Conservation (phyloP, 2,888 invertebrate species). For the Melipona beecheii region DNA sequence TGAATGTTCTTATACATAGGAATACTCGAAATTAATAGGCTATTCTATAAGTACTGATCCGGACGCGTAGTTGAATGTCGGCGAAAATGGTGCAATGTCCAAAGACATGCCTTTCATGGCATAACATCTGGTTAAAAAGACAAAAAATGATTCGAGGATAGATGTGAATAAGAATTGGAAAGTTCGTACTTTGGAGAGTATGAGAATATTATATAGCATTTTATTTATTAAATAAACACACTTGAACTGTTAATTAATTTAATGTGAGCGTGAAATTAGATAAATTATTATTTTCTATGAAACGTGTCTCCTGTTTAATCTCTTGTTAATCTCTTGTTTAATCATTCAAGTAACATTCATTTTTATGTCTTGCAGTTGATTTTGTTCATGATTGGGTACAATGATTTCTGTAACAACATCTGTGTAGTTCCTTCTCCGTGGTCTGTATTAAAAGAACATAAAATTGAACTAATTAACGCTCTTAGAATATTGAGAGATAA, state of each 20-base stretch:
- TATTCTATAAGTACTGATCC: conserved; percentile 85
- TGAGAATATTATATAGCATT: neutral
- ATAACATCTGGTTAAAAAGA: conserved; percentile 85
- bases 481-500: conserved; percentile 86
- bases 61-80: conserved; percentile 86
- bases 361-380: conserved; percentile 84
- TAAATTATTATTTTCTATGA: neutral
- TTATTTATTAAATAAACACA: neutral
- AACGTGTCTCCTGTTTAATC: neutral
- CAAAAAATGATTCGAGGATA: conserved; percentile 85
- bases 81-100: conserved; percentile 87
- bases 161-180: conserved; percentile 87
- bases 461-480: conserved; percentile 84
- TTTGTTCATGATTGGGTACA: conserved; percentile 86
- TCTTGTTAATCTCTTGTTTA: neutral
- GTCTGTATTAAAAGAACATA: conserved; percentile 84
- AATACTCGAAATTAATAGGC: conserved; percentile 88
- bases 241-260: neutral
- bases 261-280: neutral
- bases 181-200: conserved; percentile 79
- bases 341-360: neutral
- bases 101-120: conserved; percentile 86
- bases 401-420: conserved; percentile 87
- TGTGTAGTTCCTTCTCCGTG: conserved; percentile 85
- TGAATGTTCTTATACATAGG: conserved; percentile 69